phyloP scores from a whole-genome alignment of 2,113 vertebrate genomes.

The Ailuropoda melanoleuca region DNA sequence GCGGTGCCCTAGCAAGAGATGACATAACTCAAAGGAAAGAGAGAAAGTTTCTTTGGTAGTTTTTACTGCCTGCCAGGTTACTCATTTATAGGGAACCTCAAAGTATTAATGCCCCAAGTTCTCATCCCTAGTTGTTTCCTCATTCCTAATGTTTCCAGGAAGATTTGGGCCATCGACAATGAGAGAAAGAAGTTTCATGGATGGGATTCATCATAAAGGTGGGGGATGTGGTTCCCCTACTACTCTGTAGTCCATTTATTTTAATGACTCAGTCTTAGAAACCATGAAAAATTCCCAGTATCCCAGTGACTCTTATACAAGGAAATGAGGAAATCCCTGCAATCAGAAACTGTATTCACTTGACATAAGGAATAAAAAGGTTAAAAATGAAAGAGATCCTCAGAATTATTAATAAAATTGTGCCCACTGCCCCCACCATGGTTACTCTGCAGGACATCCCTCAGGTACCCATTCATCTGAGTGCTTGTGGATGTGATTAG shows the following conservation, averaged over 20 bases:
- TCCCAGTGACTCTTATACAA: not conserved
- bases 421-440: fast-evolving
- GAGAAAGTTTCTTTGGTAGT: not conserved
- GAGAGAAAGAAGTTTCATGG: not conserved
- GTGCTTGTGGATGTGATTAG: not conserved
- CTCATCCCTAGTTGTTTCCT: not conserved
- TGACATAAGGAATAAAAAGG: not conserved
- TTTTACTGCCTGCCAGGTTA: not conserved
- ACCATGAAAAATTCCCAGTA: not conserved
- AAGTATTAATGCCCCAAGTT: not conserved
- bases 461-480: not conserved
- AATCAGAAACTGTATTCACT: not conserved
- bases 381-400: not conserved
- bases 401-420: not conserved
- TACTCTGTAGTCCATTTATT: not conserved
- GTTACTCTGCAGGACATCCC: not conserved
- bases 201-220: not conserved
- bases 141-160: not conserved
- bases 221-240: not conserved
- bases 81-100: not conserved
- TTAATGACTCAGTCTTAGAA: not conserved
- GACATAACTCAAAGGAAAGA: not conserved
- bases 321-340: not conserved
- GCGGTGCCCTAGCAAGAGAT: not conserved
- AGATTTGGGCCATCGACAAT: not conserved